A percentile compares a stretch with the other conserved stretches of the same genome.
Evolutionary conservation across 2,888 invertebrate species (phyloP).

Genomic region (Rapana venosa): DNA sequence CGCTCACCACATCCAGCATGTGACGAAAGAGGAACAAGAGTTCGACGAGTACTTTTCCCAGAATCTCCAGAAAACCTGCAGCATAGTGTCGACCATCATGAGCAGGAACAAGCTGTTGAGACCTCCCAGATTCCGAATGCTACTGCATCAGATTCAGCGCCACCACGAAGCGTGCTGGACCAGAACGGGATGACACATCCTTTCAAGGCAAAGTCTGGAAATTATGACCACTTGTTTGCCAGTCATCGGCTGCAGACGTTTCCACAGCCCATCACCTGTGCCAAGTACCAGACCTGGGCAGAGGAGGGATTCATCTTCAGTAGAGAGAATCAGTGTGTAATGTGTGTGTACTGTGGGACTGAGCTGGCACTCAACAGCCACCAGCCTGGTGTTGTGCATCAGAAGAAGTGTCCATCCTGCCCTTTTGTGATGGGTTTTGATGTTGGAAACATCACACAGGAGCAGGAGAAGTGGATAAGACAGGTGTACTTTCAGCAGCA

Average conservation of each 20-base stretch:
- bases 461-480: conserved; percentile 37
- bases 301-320: conserved; percentile 48
- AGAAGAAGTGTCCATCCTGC: conserved; percentile 37
- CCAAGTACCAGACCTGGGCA: conserved; percentile 44
- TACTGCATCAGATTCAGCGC: background rate
- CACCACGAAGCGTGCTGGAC: background rate
- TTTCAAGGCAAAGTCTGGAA: conserved; percentile 45
- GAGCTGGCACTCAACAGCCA: conserved; percentile 26
- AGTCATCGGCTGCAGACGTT: conserved; percentile 48
- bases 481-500: conserved; percentile 33
- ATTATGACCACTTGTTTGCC: conserved; percentile 45
- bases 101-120: background rate
- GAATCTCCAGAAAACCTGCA: background rate
- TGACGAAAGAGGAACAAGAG: background rate
- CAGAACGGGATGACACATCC: conserved; percentile 31
- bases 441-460: conserved; percentile 48
- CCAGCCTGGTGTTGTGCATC: conserved; percentile 33
- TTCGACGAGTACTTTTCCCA: conserved; percentile 18
- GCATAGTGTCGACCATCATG: background rate
- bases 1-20: background rate
- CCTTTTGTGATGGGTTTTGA: conserved; percentile 48
- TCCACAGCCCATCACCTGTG: conserved; percentile 2
- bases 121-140: background rate
- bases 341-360: conserved; percentile 50
- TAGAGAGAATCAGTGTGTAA: conserved; percentile 22